Base-by-base conservation (phyloP, 2,113 vertebrate genomes). In the Tyrannus savana region DNA sequence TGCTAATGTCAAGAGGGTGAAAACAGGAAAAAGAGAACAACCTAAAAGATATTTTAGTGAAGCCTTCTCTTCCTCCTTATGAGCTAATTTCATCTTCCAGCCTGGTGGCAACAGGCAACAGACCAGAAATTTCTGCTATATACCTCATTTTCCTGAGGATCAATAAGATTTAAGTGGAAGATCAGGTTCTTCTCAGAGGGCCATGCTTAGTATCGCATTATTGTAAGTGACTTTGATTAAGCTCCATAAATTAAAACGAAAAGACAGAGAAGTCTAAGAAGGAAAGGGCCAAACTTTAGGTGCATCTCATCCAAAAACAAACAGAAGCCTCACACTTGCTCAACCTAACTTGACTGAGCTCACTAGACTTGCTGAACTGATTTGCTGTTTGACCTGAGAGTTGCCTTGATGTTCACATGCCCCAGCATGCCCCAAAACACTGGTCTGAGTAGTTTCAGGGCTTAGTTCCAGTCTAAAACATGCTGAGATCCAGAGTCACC, bases 231-330 rank as follows among this genome's bases (percentile, higher is more conserved):
- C 39, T 69, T 83, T 67, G 37, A 69, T 66, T 55, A 28, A 89
- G 42, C 19, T 82, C 24, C 25, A n/a, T 60, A 67, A 66, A 67
- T 67, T 35, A 52, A 74, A 92, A 18, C 10, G 31, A 82, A 90
- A 69, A 35, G 13, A 22, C 15, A 60, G 21, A 85, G 67, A 52
- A 94, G 46, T n/a, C 46, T 53, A 16, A 92, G 53, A 63, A 72
- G 39, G 41, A 71, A 35, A 62, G 46, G 55, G 19, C 14, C 83
- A 62, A 89, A 71, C 60, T 67, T 88, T 6, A 50, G 23, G 16
- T 86, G 35, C 60, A 74, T 77, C 55, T 90, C 60, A 90, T 83
- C 55, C 63, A 84, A 67, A 93, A 92, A 22, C 75, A 95, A 94
- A 83, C 37, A 77, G 66, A 91, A 88, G 33, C 27, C 33, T 79